phyloP scores from a whole-genome alignment of 2,888 invertebrate species.

The Rhagium mordax region DNA sequence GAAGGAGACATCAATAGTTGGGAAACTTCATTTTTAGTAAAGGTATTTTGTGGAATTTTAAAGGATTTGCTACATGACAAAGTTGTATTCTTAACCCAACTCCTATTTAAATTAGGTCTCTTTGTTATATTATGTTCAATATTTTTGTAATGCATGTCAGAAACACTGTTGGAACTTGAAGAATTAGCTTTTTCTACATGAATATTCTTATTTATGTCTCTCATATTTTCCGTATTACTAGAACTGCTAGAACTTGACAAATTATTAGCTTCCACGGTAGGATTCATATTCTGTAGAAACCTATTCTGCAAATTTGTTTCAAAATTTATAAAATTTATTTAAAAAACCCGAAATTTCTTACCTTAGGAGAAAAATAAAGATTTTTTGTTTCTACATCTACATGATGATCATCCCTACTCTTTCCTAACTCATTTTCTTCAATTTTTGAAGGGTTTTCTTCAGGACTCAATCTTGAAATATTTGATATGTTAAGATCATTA shows the following conservation, averaged over 20 bases:
- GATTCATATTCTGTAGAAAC: not conserved
- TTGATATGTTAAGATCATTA: conserved; percentile 33
- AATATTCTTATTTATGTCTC: not conserved
- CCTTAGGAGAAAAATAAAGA: not conserved
- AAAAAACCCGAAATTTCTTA: not conserved
- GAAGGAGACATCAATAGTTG: conserved; percentile 24
- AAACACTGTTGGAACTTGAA: conserved; percentile 13
- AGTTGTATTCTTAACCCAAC: not conserved
- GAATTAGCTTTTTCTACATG: not conserved
- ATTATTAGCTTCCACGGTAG: not conserved
- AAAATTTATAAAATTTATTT: not conserved
- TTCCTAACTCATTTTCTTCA: conserved; percentile 34
- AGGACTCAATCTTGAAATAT: conserved; percentile 39
- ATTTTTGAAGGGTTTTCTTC: conserved; percentile 42
- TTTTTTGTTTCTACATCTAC: too few relatives aligned
- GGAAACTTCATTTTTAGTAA: conserved; percentile 23
- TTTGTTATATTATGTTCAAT: conserved; percentile 27
- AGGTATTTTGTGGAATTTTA: conserved; percentile 6
- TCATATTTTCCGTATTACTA: not conserved
- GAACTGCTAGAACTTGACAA: not conserved
- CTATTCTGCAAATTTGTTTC: conserved; percentile 10
- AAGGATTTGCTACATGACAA: not conserved
- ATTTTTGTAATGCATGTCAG: conserved; percentile 12
- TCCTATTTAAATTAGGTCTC: not conserved
- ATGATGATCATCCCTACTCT: not conserved